These are phyloP conservation scores for Cnemophilus loriae DNA, from an alignment of 2,113 vertebrate genomes.

Conservation along the genomic window DNA sequence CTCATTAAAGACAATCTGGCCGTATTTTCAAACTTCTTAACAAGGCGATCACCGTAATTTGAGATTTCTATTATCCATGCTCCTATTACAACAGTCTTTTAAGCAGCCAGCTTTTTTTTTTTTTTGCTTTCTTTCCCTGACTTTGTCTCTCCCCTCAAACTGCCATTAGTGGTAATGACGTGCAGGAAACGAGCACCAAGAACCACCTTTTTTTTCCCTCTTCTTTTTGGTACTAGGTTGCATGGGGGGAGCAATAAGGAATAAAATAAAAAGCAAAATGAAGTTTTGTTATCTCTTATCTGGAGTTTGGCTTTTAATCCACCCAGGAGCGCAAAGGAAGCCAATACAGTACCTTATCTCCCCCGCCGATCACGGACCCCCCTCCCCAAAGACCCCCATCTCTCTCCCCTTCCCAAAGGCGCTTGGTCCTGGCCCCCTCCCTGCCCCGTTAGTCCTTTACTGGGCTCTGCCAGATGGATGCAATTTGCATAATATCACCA, in stretches of 20 bases:
- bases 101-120: constrained; percentile 21
- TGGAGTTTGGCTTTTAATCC: constrained; percentile 75
- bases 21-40: constrained; percentile 74
- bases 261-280: constrained; percentile 73
- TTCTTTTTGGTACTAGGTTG: constrained; percentile 35
- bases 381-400: constrained; percentile 6
- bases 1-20: constrained; percentile 76
- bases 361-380: constrained; percentile 51
- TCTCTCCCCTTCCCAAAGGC: constrained; percentile 34
- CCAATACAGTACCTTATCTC: constrained; percentile 74
- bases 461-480: constrained; percentile 79
- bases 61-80: constrained; percentile 76
- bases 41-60: constrained; percentile 70
- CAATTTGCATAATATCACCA: constrained; percentile 86
- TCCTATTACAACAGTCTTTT: constrained; percentile 72
- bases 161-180: constrained; percentile 78
- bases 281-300: constrained; percentile 80
- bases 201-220: not conserved
- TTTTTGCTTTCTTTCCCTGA: constrained; percentile 62
- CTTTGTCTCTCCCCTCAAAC: constrained; percentile 86
- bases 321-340: constrained; percentile 72
- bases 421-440: constrained; percentile 33
- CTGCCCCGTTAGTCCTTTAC: constrained; percentile 74
- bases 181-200: constrained; percentile 73
- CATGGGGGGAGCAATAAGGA: constrained; percentile 60